A percentile compares a stretch with the other conserved stretches of the same genome.
phyloP scores from a whole-genome alignment of 2,888 invertebrate species.

The Hedychridium roseum region DNA sequence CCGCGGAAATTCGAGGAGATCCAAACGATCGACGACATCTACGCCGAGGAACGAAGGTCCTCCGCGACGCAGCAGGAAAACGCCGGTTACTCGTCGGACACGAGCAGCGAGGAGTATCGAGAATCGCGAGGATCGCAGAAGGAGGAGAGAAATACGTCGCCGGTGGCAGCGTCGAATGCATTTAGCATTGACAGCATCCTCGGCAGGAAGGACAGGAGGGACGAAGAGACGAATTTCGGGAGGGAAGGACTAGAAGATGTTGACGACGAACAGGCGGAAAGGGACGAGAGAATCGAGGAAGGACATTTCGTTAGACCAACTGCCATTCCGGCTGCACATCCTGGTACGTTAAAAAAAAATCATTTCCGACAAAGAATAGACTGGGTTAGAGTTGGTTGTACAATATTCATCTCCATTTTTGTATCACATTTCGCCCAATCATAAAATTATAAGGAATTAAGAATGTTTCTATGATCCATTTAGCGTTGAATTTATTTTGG shows the following conservation, averaged over 20 bases:
- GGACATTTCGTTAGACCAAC: constrained; percentile 38
- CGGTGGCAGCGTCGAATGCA: constrained; percentile 43
- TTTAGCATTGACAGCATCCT: constrained; percentile 58
- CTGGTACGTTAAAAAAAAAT: constrained; percentile 21
- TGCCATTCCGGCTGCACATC: constrained; percentile 31
- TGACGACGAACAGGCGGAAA: constrained; percentile 29
- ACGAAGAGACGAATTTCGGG: constrained; percentile 14
- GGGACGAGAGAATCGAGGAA: constrained; percentile 28
- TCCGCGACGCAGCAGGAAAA: constrained; percentile 24
- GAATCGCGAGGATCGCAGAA: constrained; percentile 21
- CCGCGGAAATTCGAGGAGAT: constrained; percentile 16
- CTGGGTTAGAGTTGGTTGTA: background rate
- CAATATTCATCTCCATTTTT: too few relatives aligned
- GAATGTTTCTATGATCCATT: too few relatives aligned
- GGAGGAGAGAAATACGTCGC: constrained; percentile 27
- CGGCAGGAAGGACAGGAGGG: constrained; percentile 31
- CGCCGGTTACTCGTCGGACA: constrained; percentile 43
- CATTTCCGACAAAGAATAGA: background rate
- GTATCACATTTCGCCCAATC: too few relatives aligned
- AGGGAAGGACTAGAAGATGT: constrained; percentile 29
- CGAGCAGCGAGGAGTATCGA: constrained; percentile 41
- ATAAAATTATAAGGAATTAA: too few relatives aligned
- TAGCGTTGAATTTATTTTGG: too few relatives aligned
- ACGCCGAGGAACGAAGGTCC: too few relatives aligned
- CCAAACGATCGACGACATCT: constrained; percentile 4